Base-by-base conservation (phyloP, 2,888 invertebrate genomes). In the Selenia dentaria region DNA sequence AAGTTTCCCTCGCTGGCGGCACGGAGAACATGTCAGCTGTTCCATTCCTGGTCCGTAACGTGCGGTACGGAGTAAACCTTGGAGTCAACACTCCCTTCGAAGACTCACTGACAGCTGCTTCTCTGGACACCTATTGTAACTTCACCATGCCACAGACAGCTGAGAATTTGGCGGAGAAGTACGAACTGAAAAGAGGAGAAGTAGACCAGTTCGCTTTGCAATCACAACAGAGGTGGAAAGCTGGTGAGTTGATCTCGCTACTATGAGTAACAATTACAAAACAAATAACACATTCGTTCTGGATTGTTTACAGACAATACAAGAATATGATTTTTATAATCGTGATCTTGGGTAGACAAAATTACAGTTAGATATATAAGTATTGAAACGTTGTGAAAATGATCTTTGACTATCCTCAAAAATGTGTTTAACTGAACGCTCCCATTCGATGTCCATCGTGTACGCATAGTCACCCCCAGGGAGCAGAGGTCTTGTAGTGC, bases 91-190 rank as follows among this genome's bases (percentile, higher is more conserved):
- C 94, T 16, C 91, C 93, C 59, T 92, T 98, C 47, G 98, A 99
- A 83, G 99, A 99, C 82, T 87, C 93, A 0, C 79, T 99, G 10
- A 59, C 64, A 0, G 54, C 70, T 0, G 95, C 96, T 1, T 92
- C 99, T 2, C 93, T 96, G 6, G 99, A 99, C 72, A 92, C 94
- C 0, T 94, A 96, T 70, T 97, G 97, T 77, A 96, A 97, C 71
- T 92, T 96, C 55, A 97, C 97, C 0, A 99, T 99, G 99, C 98
- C 97, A 0, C 81, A 98, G 55, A 99, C 99, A 0, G 98, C 98
- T 4, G 98, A 98, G 83, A 98, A 97, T 74, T 87, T 98, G 37
- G 97, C 96, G 0, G 96, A 94, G 43, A 94, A 97, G 68, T 97
- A 95, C 68, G 94, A 94, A 51, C 82, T 98, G 41, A 93, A 94